These are phyloP conservation scores for Saturnia japonica DNA, from an alignment of 2,888 invertebrate species.

Conservation along the genomic window DNA sequence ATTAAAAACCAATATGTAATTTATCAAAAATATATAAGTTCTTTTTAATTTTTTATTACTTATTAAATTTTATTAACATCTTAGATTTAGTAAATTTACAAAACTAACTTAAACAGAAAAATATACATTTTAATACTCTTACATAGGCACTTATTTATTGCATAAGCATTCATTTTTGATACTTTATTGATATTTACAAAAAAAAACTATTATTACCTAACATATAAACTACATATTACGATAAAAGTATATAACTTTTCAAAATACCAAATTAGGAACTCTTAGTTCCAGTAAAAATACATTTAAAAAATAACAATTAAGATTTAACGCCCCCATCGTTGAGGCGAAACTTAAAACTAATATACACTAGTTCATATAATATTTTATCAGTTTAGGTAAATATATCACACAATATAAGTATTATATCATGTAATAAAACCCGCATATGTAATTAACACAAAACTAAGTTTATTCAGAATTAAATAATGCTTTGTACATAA, in stretches of 20 bases:
- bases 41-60: neutral
- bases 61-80: neutral
- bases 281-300: neutral
- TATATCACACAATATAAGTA: neutral
- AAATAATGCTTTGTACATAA: neutral
- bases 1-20: neutral
- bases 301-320: neutral
- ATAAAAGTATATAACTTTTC: neutral
- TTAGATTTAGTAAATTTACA: neutral
- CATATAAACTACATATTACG: neutral
- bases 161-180: neutral
- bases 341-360: constrained; percentile 2
- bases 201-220: neutral
- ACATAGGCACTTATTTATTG: constrained; percentile 5
- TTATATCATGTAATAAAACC: neutral
- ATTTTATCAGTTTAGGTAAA: no score
- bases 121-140: neutral
- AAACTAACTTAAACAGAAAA: neutral
- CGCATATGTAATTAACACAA: neutral
- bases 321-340: neutral
- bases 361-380: no score
- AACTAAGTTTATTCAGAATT: neutral
- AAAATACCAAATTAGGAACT: neutral
- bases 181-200: constrained; percentile 6
- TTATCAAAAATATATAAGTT: constrained; percentile 2